phyloP scores from a whole-genome alignment of 2,888 invertebrate species.

The Sthenelais limicola region DNA sequence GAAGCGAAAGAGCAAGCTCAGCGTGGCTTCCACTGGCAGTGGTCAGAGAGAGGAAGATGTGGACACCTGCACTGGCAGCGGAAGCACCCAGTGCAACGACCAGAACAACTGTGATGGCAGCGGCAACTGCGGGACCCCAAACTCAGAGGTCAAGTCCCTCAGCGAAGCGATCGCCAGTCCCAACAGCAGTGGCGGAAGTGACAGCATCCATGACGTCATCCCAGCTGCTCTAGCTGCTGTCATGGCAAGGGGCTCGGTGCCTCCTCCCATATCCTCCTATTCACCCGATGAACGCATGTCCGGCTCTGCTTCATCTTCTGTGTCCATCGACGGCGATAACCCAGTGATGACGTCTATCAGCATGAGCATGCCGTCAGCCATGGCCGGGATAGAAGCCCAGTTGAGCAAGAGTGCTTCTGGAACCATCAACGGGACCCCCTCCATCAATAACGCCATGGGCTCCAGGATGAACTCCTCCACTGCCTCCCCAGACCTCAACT shows the following conservation, averaged over 20 bases:
- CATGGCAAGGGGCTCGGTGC: constrained; percentile 1
- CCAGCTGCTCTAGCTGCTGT: constrained; percentile 33
- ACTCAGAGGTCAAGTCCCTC: constrained; percentile 23
- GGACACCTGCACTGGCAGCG: constrained; percentile 18
- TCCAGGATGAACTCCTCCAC: not conserved
- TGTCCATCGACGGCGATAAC: constrained; percentile 21
- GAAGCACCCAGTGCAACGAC: constrained; percentile 25
- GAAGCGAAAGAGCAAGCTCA: constrained; percentile 44
- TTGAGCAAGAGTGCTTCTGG: not conserved
- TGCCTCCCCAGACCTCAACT: not conserved
- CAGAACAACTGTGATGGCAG: constrained; percentile 35
- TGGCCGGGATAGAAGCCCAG: constrained; percentile 22
- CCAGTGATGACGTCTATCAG: too few relatives aligned
- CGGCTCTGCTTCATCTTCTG: constrained; percentile 24
- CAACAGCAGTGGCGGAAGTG: constrained; percentile 21
- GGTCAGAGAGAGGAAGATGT: constrained; percentile 20
- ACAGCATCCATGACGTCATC: constrained; percentile 30
- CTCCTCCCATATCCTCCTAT: constrained; percentile 12
- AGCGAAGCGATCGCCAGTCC: constrained; percentile 34
- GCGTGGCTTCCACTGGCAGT: constrained; percentile 8
- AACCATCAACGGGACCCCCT: constrained; percentile 1
- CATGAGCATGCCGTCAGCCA: constrained; percentile 16
- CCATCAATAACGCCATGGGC: not conserved
- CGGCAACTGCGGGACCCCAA: constrained; percentile 24
- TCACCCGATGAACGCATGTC: constrained; percentile 29